Base-by-base conservation (phyloP, 2,113 vertebrate species). In the Toxotes jaculatrix region DNA sequence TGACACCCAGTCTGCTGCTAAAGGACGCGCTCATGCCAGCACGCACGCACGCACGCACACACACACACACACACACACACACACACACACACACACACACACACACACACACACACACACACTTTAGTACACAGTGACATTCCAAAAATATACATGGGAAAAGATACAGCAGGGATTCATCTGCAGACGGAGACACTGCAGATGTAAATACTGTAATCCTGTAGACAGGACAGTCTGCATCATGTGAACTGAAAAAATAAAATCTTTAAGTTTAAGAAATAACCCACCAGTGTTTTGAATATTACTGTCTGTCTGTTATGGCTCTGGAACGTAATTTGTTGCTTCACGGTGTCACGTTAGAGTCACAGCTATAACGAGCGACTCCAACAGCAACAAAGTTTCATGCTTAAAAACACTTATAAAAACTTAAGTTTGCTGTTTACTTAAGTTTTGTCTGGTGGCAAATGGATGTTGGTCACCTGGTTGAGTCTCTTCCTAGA, bases 1-100 rank as follows among this genome's bases (percentile, higher is more conserved):
- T 70, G 71, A 84, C 84, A 84, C 51, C 43, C n/a, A 60, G 57
- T 43, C 80, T 40, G 12, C 56, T 66, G 62, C 55, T 71, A 38
- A 23, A 31, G 31, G 40, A 80, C 51, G 45, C 63, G 61, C 56
- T 27, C 38, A 43, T 65, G 21, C 49, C 56, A 32, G 21, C 65
- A 72, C 65, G 17, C 17, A 23, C 49, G 14, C 34, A 56, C 67
- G 3, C 9, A 11, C 10, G 42, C 2, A 42, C 16, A 43, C 60
- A 79, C 31, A 71, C 34, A 82, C 47, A 45, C 36, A 73, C 9
- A 61, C 1, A 62, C 49, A 71, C 21, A 32, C 64, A 71, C 64
- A 23, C 16, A n/a, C 47, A n/a, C 65, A 72, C 65, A 27, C 17
- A 23, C 49, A 23, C 34, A 56, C 67, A 9, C 9, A 11, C 10